Evolutionary conservation across 2,113 vertebrate genomes (phyloP).

Genomic region (Sorex araneus): DNA sequence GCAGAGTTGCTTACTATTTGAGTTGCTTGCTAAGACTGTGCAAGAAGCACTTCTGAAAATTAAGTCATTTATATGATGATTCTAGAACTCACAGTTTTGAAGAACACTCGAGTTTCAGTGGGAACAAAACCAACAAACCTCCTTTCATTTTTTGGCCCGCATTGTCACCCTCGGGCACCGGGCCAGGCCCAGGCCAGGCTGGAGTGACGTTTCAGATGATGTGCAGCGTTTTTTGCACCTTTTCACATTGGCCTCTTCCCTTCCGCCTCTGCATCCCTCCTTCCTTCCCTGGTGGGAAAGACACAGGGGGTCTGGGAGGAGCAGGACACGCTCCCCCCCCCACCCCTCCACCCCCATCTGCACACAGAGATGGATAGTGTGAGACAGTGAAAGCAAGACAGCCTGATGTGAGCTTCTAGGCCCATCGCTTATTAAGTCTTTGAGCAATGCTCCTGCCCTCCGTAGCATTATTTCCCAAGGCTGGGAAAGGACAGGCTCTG

Average conservation of each 20-base stretch:
- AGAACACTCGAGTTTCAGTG: conserved; percentile 27
- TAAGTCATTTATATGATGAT: background rate
- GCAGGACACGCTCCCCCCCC: too few species aligned
- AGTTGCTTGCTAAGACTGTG: background rate
- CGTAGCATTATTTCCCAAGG: conserved; percentile 50
- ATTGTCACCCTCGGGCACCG: conserved; percentile 35
- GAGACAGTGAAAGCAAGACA: background rate
- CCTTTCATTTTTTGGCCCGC: conserved; percentile 32
- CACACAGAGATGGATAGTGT: too few species aligned
- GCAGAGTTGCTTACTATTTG: background rate
- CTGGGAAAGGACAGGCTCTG: conserved; percentile 34
- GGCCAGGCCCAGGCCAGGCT: too few species aligned
- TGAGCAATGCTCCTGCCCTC: conserved; percentile 58
- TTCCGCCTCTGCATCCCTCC: too few species aligned
- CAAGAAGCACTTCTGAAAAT: conserved; percentile 36
- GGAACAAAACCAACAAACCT: background rate
- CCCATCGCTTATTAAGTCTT: conserved; percentile 65
- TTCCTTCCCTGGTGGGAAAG: too few species aligned
- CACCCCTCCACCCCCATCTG: too few species aligned
- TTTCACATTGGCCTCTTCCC: conserved; percentile 53
- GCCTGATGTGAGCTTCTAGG: conserved; percentile 32
- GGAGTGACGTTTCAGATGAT: background rate
- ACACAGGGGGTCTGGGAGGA: too few species aligned
- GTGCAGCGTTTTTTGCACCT: conserved; percentile 17
- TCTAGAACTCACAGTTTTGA: conserved; percentile 43